These are phyloP conservation scores for Drosophila parvula DNA, from an alignment of 1,140 invertebrate species.

Conservation along the genomic window DNA sequence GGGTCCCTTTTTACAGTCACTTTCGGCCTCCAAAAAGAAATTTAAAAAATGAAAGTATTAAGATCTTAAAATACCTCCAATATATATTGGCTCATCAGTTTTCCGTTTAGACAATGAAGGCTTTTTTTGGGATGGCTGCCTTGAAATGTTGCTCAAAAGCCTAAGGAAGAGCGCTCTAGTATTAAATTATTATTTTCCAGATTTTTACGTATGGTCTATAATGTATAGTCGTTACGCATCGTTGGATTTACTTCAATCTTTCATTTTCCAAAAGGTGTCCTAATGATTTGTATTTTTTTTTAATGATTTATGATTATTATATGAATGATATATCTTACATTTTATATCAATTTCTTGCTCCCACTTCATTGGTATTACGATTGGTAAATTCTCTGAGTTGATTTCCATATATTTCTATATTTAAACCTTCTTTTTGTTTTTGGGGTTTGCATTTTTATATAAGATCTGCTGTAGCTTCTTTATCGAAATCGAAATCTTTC, in stretches of 20 bases:
- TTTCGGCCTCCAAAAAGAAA: too few relatives aligned
- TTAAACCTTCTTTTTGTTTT: conserved; percentile 2
- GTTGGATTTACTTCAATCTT: neutral
- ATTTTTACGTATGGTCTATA: too few relatives aligned
- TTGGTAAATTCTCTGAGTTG: conserved; percentile 4
- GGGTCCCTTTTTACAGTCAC: too few relatives aligned
- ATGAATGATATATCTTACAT: conserved; percentile 1
- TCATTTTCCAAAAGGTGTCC: neutral
- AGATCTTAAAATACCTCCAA: neutral
- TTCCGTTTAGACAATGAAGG: too few relatives aligned
- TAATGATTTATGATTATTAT: too few relatives aligned
- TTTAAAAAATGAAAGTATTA: too few relatives aligned
- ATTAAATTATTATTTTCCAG: too few relatives aligned
- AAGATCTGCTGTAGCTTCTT: neutral
- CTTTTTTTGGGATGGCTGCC: too few relatives aligned
- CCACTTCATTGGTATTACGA: neutral
- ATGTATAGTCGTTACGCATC: too few relatives aligned
- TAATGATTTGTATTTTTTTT: neutral
- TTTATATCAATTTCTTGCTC: conserved; percentile 5
- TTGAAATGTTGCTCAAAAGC: too few relatives aligned
- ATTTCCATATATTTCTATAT: neutral
- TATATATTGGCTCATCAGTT: too few relatives aligned
- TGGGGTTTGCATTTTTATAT: conserved; percentile 1
- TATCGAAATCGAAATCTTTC: neutral
- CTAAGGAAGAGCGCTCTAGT: too few relatives aligned